Conservation (phyloP, 1,140 invertebrate species). For the Heliconius melpomene region DNA sequence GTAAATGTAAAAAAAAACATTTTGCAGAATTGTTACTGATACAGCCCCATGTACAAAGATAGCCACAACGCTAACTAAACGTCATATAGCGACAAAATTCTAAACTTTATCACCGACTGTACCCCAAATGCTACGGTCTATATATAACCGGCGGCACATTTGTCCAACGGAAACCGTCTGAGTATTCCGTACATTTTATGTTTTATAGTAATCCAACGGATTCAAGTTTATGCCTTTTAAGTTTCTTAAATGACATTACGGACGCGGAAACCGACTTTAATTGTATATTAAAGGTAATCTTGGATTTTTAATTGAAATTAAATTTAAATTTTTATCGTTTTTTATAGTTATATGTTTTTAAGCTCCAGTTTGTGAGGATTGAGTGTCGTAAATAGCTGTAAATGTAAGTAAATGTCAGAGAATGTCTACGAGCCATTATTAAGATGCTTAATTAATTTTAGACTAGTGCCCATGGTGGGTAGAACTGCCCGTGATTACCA, state of each 20-base stretch:
- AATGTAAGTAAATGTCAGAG: not conserved
- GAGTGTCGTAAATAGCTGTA: not conserved
- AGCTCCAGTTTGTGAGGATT: not conserved
- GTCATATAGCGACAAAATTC: conserved; percentile 6
- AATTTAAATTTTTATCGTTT: conserved; percentile 1
- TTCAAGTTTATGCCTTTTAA: conserved; percentile 18
- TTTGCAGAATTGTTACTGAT: no score
- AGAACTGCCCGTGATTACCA: no score
- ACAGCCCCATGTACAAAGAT: not conserved
- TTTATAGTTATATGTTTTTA: not conserved
- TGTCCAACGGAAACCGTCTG: conserved; percentile 14
- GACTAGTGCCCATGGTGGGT: no score
- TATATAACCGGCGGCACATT: not conserved
- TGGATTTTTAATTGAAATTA: conserved; percentile 6
- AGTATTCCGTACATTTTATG: conserved; percentile 16
- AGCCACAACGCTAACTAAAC: not conserved
- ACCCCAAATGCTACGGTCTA: not conserved
- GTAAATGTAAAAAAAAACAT: no score
- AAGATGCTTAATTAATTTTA: not conserved
- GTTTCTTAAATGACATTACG: not conserved
- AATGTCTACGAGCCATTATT: not conserved
- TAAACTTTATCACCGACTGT: not conserved
- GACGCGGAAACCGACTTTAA: conserved; percentile 1
- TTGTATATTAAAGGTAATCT: not conserved
- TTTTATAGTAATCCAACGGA: conserved; percentile 6